A percentile compares a stretch with the other conserved stretches of the same genome.
Conservation (phyloP, 2,797 vertebrate species). For the Epinephelus malabaricus region DNA sequence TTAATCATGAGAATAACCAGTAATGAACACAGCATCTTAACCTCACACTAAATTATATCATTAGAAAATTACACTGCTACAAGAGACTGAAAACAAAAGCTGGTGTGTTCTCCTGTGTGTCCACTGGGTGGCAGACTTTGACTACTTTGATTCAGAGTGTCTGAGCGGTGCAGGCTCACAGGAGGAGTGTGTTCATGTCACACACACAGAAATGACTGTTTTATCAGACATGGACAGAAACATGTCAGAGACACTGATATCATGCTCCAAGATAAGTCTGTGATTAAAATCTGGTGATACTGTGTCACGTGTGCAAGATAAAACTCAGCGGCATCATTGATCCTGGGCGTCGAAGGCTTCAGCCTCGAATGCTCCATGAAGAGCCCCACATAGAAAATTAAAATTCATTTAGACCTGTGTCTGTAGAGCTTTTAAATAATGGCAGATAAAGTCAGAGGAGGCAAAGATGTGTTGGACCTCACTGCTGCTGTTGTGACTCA, state of each 20-base stretch:
- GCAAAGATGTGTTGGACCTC: too few relatives aligned
- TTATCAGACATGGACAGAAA: not conserved
- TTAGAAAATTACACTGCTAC: not conserved
- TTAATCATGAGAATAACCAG: not conserved
- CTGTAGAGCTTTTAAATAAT: too few relatives aligned
- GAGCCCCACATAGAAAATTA: too few relatives aligned
- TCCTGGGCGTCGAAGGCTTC: too few relatives aligned
- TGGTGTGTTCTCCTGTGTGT: conserved; percentile 30
- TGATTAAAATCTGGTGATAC: too few relatives aligned
- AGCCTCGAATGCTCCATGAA: too few relatives aligned
- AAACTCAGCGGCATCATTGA: too few relatives aligned
- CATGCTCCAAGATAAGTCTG: too few relatives aligned
- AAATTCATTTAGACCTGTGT: too few relatives aligned
- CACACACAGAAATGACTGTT: not conserved
- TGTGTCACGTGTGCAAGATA: too few relatives aligned
- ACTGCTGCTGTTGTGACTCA: too few relatives aligned
- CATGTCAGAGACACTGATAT: not conserved
- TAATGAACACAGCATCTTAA: not conserved
- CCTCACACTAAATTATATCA: not conserved
- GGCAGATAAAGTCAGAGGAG: too few relatives aligned
- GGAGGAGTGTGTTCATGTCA: not conserved
- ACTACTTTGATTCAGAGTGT: not conserved
- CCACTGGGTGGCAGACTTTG: conserved; percentile 58
- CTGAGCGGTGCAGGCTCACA: not conserved
- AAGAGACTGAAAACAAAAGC: not conserved